Percentiles rank a stretch among this genome's conserved stretches.
These are phyloP conservation scores for Ganaspis sp. DNA, from an alignment of 1,140 invertebrate species.

Conservation along the genomic window DNA sequence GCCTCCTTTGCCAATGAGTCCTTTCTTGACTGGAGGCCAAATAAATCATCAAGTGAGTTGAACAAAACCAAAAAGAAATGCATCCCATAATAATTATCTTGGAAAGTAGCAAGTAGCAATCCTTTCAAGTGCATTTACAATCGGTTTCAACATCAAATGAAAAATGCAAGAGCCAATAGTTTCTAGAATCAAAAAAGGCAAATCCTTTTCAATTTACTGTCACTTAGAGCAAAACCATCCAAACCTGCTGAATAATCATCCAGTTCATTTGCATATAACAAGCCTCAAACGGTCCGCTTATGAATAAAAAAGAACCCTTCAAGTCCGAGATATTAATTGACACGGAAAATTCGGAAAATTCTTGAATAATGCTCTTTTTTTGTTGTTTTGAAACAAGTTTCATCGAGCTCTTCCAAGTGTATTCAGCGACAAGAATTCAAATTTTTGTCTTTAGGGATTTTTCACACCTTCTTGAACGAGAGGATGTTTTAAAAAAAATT, in stretches of 20 bases:
- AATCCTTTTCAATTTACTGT: not conserved
- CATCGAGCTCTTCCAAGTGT: too few relatives aligned
- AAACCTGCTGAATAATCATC: not conserved
- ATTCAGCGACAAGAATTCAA: too few relatives aligned
- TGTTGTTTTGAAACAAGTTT: too few relatives aligned
- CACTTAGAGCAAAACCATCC: not conserved
- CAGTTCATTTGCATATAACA: slow-evolving; percentile 6
- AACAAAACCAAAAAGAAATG: not conserved
- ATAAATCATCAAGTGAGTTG: slow-evolving; percentile 75
- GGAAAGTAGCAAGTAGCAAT: slow-evolving; percentile 5
- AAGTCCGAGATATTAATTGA: not conserved
- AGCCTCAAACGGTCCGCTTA: not conserved
- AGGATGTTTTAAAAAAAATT: too few relatives aligned
- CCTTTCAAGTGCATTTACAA: not conserved
- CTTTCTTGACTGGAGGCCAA: slow-evolving; percentile 82
- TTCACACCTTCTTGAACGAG: too few relatives aligned
- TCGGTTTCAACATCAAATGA: not conserved
- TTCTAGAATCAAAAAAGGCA: not conserved
- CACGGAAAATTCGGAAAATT: not conserved
- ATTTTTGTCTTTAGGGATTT: too few relatives aligned
- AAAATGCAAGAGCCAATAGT: not conserved
- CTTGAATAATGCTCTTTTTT: too few relatives aligned
- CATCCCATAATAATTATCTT: slow-evolving; percentile 6
- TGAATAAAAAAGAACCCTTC: not conserved
- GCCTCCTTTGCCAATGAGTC: slow-evolving; percentile 79